Evolutionary conservation across 2,888 invertebrate species (phyloP).

Genomic region (Platynereis dumerilii): DNA sequence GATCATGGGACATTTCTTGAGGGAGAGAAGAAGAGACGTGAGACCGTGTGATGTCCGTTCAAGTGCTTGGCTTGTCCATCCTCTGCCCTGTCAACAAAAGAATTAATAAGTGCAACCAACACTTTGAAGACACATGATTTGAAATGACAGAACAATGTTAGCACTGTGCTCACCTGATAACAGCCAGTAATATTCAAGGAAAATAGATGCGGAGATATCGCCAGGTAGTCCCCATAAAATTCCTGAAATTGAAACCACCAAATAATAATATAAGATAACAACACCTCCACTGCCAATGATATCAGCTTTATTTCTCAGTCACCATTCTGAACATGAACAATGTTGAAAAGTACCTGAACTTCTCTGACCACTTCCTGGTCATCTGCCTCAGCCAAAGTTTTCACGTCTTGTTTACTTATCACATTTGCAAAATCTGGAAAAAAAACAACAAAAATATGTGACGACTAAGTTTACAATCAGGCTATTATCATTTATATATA

Average conservation of each 20-base stretch:
- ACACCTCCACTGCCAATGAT: no score
- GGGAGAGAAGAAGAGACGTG: constrained; percentile 81
- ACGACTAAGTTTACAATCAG: no score
- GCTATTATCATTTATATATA: no score
- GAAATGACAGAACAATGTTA: no score
- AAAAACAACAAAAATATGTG: no score
- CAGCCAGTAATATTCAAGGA: constrained; percentile 65
- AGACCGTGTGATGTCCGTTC: constrained; percentile 85
- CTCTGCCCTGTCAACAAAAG: constrained; percentile 48
- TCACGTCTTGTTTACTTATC: constrained; percentile 94
- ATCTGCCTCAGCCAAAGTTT: constrained; percentile 94
- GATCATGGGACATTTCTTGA: constrained; percentile 89
- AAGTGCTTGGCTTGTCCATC: constrained; percentile 80
- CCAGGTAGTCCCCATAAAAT: constrained; percentile 93
- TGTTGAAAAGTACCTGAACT: constrained; percentile 67
- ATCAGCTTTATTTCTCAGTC: no score
- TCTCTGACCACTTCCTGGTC: constrained; percentile 97
- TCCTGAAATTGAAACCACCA: constrained; percentile 71
- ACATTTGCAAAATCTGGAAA: constrained; percentile 93
- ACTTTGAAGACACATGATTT: no score
- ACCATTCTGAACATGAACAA: no score
- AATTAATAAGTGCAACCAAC: no score
- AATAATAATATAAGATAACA: constrained; percentile 4
- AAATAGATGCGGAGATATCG: constrained; percentile 91
- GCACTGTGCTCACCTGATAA: constrained; percentile 58